Evolutionary conservation across 2,888 invertebrate genomes (phyloP), one percentile per base, ranked within the genome.

Genomic region (Apotomis capreana): DNA sequence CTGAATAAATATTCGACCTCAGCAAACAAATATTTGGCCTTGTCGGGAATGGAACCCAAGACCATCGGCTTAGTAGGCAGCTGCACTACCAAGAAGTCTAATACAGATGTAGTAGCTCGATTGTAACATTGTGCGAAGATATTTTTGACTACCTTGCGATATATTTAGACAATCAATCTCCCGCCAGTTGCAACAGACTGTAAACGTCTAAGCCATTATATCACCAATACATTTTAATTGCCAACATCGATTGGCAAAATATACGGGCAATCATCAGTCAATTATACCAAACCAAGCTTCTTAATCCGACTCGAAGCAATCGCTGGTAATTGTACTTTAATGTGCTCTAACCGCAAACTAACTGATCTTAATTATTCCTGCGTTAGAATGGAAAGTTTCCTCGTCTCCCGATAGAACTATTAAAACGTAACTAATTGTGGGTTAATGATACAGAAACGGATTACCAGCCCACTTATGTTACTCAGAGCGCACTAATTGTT

Each of bases 341-440:
- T 85, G 82, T 81, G 80, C 78, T 81, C 81, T 80, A 80, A 85
- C 85, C 86, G 83, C 84, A 80, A 82, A 84, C 84, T 86, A 86
- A 87, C 86, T 84, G 83, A 84, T 86, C 82, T 86, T 89, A 89
- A 89, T 89, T 87, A 89, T 87, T 87, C 87, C 86, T 88, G 83
- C 84, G 82, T 84, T 84, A 83, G 78, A 82, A 81, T 81, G 83
- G 85, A 85, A 86, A 88, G 81, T 87, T 88, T 84, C 85, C 83
- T 81, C 78, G 78, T 83, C 83, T 83, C 74, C 67, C 82, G 80
- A 78, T 83, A 79, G 81, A 77, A 76, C 82, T 81, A 85, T 86
- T 88, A 87, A 84, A 84, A 83, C 81, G 76, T 81, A 80, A 87
- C 86, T 87, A 88, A 89, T 89, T 85, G 87, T 83, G 81, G 81